phyloP scores from a whole-genome alignment of 2,797 vertebrate genomes.

The Etheostoma nigrum region DNA sequence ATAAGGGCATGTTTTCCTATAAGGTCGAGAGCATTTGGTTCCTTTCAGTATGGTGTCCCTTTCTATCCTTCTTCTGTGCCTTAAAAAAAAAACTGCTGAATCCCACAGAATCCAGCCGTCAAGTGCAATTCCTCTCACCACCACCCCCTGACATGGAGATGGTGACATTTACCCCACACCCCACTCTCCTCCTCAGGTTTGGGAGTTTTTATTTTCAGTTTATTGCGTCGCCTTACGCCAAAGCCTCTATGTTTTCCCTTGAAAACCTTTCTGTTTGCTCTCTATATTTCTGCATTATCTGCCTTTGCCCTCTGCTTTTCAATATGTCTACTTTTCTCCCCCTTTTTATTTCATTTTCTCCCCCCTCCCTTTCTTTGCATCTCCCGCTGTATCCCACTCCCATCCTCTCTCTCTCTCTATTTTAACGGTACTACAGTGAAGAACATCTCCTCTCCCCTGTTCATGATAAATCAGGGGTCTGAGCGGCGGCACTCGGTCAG shows the following conservation, averaged over 20 bases:
- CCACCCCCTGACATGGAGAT: conserved; percentile 71
- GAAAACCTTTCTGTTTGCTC: conserved; percentile 92
- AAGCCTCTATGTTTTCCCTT: conserved; percentile 85
- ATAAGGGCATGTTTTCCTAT: conserved; percentile 61
- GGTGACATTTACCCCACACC: conserved; percentile 77
- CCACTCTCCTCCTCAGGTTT: conserved; percentile 67
- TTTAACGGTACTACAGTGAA: conserved; percentile 82
- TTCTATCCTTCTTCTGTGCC: conserved; percentile 42
- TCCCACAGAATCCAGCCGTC: conserved; percentile 79
- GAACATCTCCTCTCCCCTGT: conserved; percentile 81
- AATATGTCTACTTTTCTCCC: conserved; percentile 76
- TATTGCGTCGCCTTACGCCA: conserved; percentile 81
- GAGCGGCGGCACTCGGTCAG: conserved; percentile 85
- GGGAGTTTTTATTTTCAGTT: conserved; percentile 83
- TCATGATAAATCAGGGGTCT: conserved; percentile 91
- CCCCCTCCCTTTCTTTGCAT: conserved; percentile 60
- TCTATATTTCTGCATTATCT: conserved; percentile 93
- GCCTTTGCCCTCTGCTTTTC: conserved; percentile 83
- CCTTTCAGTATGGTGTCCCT: conserved; percentile 44
- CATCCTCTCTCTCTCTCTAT: conserved; percentile 31
- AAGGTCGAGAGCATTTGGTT: conserved; percentile 54
- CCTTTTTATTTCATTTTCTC: conserved; percentile 79
- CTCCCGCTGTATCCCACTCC: conserved; percentile 46
- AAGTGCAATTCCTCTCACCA: conserved; percentile 76
- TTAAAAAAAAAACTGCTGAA: conserved; percentile 75